Evolutionary conservation across 2,113 vertebrate genomes (phyloP).

Genomic region (Columba janthina): DNA sequence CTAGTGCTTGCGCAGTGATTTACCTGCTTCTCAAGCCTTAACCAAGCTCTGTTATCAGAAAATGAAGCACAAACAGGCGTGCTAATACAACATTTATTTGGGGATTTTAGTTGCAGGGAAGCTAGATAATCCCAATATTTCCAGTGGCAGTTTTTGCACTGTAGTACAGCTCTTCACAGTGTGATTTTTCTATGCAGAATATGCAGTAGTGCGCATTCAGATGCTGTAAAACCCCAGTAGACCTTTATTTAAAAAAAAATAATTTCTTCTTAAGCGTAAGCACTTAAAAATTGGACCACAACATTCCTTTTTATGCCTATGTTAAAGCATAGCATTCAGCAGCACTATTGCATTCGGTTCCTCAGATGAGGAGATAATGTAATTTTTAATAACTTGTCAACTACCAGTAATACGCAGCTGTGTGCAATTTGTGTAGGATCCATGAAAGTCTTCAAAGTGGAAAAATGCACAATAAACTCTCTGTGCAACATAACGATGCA

Average conservation of each 20-base stretch:
- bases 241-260: neutral
- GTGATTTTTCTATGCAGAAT: neutral
- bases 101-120: neutral
- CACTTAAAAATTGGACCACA: neutral
- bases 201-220: neutral
- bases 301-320: neutral
- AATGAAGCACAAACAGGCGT: conserved; percentile 10
- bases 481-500: neutral
- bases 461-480: conserved; percentile 45
- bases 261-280: neutral
- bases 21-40: neutral
- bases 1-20: conserved; percentile 8
- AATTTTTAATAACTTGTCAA: conserved; percentile 56
- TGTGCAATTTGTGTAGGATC: neutral
- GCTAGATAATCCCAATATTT: neutral
- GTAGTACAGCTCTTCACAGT: neutral
- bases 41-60: conserved; percentile 18
- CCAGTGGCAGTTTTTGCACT: neutral
- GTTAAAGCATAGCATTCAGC: neutral
- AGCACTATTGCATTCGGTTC: neutral
- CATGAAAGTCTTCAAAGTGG: conserved; percentile 26
- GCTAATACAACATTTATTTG: neutral
- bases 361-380: conserved; percentile 34
- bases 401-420: conserved; percentile 13
- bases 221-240: neutral